A percentile compares a stretch with the other conserved stretches of the same genome.
Evolutionary conservation across 2,888 invertebrate genomes (phyloP).

Genomic region (Hydropsyche betteni): DNA sequence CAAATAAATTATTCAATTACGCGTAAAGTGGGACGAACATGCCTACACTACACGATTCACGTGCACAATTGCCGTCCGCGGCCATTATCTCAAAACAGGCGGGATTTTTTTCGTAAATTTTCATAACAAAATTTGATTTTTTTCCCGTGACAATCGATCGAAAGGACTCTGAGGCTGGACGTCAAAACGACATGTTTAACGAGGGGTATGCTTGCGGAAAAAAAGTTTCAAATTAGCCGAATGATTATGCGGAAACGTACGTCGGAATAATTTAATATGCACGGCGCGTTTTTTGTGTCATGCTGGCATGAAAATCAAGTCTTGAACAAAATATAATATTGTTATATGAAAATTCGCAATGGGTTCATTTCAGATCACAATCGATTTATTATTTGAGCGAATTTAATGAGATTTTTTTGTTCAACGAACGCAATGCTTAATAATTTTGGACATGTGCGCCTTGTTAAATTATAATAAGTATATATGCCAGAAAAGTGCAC

Average conservation of each 20-base stretch:
- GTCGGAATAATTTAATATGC: constrained; percentile 29
- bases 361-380: not conserved
- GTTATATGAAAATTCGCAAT: constrained; percentile 6
- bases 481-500: too few species aligned
- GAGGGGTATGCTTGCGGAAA: not conserved
- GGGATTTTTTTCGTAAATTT: not conserved
- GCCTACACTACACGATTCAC: constrained; percentile 11
- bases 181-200: constrained; percentile 18
- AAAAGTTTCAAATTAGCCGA: constrained; percentile 27
- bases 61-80: constrained; percentile 7
- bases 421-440: too few species aligned
- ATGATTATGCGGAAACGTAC: constrained; percentile 29
- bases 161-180: not conserved
- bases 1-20: constrained; percentile 31
- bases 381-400: constrained; percentile 8
- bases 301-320: constrained; percentile 23
- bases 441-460: too few species aligned
- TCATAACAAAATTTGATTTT: too few species aligned
- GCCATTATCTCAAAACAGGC: not conserved
- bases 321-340: not conserved
- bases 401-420: not conserved
- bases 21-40: constrained; percentile 33
- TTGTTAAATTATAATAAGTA: too few species aligned
- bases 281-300: constrained; percentile 26
- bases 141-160: too few species aligned